Conservation (phyloP, 2,113 vertebrate genomes). For the Phalacrocorax carbo region DNA sequence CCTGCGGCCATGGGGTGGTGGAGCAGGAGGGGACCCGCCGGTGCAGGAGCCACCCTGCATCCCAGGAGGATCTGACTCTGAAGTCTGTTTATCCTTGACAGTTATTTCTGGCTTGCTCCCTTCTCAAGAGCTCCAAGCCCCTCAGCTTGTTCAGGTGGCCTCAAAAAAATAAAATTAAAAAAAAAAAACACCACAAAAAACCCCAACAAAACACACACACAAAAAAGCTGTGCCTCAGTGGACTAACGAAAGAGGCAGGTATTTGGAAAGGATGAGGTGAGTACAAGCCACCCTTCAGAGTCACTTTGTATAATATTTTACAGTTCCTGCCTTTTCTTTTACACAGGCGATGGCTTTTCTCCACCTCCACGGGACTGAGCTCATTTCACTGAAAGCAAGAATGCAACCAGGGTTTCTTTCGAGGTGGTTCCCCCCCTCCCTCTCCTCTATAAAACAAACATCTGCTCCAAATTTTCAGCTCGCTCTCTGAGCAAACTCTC, state of each 20-base stretch:
- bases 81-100: not conserved
- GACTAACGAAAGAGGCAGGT: not conserved
- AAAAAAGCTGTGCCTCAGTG: not conserved
- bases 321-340: not conserved
- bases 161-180: not conserved
- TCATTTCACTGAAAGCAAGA: constrained; percentile 23
- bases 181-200: too few relatives aligned
- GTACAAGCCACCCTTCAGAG: not conserved
- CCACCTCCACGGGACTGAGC: constrained; percentile 2
- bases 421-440: not conserved
- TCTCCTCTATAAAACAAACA: constrained; percentile 50
- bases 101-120: not conserved
- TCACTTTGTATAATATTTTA: not conserved
- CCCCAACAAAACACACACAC: too few relatives aligned
- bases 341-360: not conserved
- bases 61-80: not conserved
- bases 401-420: not conserved
- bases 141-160: not conserved
- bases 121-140: not conserved
- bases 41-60: rapidly evolving
- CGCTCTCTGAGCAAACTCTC: constrained; percentile 15
- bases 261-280: not conserved
- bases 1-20: rapidly evolving
- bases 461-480: constrained; percentile 64
- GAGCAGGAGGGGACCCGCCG: not conserved